These are phyloP conservation scores for Ailurus styani DNA, from an alignment of 2,113 vertebrate genomes.

Conservation along the genomic window DNA sequence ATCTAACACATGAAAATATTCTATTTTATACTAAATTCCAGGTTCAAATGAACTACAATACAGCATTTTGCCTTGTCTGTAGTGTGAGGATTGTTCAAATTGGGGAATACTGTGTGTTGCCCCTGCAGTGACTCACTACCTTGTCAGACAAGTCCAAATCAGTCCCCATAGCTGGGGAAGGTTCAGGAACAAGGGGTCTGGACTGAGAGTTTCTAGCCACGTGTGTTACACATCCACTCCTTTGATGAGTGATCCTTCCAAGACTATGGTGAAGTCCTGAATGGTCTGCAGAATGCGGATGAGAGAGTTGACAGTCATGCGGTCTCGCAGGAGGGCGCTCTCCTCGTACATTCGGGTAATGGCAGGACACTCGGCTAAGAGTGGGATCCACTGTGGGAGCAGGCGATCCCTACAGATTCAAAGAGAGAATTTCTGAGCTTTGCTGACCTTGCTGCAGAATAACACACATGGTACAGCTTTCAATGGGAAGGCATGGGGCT, in stretches of 20 bases:
- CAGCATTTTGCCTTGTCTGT: slow-evolving; percentile 75
- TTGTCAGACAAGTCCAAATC: slow-evolving; percentile 57
- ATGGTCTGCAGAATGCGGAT: slow-evolving; percentile 91
- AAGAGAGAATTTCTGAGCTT: background rate
- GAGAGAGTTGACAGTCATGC: slow-evolving; percentile 89
- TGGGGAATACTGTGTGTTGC: background rate
- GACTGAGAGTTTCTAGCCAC: slow-evolving; percentile 55
- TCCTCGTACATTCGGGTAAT: slow-evolving; percentile 93
- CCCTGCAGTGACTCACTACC: slow-evolving; percentile 69
- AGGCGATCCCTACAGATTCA: slow-evolving; percentile 88
- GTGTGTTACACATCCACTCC: slow-evolving; percentile 91
- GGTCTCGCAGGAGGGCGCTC: slow-evolving; percentile 90
- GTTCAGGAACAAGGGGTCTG: slow-evolving; percentile 42
- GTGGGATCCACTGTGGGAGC: slow-evolving; percentile 93
- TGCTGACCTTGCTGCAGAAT: background rate
- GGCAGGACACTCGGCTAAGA: slow-evolving; percentile 90
- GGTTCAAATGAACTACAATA: slow-evolving; percentile 84
- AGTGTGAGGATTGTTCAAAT: slow-evolving; percentile 60
- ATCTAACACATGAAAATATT: slow-evolving; percentile 88
- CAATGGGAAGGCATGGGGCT: background rate
- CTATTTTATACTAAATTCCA: slow-evolving; percentile 86
- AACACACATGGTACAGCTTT: background rate
- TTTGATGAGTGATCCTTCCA: slow-evolving; percentile 95
- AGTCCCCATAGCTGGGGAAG: background rate
- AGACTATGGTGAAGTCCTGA: slow-evolving; percentile 91